Conservation (phyloP, 2,797 vertebrate genomes). For the Phylloscopus collybita region DNA sequence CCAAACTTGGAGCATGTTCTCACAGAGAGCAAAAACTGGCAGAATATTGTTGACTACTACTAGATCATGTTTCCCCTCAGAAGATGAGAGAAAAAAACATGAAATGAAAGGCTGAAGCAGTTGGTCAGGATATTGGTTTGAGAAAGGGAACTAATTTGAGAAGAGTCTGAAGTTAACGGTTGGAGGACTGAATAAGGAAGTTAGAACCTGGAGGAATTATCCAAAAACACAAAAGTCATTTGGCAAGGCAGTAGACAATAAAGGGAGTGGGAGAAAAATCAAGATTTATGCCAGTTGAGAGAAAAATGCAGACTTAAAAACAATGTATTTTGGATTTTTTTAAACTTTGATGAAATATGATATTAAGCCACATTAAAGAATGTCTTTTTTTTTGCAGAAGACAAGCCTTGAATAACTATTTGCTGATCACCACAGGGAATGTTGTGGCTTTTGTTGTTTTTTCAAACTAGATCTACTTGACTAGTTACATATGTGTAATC, state of each 20-base stretch:
- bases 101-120: background rate
- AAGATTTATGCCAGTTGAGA: background rate
- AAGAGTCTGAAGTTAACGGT: background rate
- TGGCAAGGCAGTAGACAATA: background rate
- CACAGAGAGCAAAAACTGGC: background rate
- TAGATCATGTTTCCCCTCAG: background rate
- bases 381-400: background rate
- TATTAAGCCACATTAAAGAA: background rate
- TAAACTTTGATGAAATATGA: background rate
- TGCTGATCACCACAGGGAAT: background rate
- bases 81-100: background rate
- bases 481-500: background rate
- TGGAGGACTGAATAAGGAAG: background rate
- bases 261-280: background rate
- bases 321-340: background rate
- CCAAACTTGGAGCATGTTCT: background rate
- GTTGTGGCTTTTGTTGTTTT: background rate
- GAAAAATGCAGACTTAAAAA: background rate
- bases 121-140: background rate
- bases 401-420: background rate
- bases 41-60: background rate
- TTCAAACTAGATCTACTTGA: background rate
- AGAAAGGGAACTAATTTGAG: background rate
- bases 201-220: background rate
- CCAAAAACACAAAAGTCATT: accelerated